Base-by-base conservation (phyloP, 92 coral and sea anemone genomes). In the Desmophyllum pertusum region DNA sequence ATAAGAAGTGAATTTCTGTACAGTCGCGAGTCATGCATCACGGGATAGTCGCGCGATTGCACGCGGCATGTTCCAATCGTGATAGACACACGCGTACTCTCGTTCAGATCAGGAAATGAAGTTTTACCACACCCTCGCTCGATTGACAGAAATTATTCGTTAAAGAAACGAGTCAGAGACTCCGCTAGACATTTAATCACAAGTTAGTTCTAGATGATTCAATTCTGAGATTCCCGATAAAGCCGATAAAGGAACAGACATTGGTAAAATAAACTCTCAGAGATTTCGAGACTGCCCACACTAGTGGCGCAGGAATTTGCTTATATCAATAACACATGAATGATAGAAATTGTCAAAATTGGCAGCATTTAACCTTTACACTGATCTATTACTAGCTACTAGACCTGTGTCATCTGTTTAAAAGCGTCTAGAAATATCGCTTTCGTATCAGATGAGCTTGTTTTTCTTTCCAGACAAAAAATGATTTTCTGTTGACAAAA, bases 341-440 rank as follows among this genome's bases (percentile, higher is more conserved):
- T 29, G 37, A n/a, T 25, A 33, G 73, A 36, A 73, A 73, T 13
- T n/a, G 77, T 11, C 18, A 73, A 36, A 73, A 73, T 13, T n/a
- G 77, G 25, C 18, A 73, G 36, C 37, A 29, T 73, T 73, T 73
- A 43, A 73, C 77, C 77, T 73, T 73, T 73, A n/a, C 6, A 27
- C 27, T 35, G 73, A 45, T 40, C 33, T 29, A 33, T 72, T 45
- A 43, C 77, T 14, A 72, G 36, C 9, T 23, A 10, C 8, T 1
- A 19, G 27, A 33, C 8, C 25, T 37, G 42, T 4, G 42, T 4
- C 42, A 5, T 37, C 73, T 33, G 45, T 67, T n/a, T 17, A 67
- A 21, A 37, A 37, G 21, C 73, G 36, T 67, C 73, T 36, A 37
- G 42, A 67, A 37, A 35, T 67, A 38, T 67, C 73, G 27, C 42